Evolutionary conservation across 2,113 vertebrate genomes (phyloP).

Genomic region (Prunella himalayana): DNA sequence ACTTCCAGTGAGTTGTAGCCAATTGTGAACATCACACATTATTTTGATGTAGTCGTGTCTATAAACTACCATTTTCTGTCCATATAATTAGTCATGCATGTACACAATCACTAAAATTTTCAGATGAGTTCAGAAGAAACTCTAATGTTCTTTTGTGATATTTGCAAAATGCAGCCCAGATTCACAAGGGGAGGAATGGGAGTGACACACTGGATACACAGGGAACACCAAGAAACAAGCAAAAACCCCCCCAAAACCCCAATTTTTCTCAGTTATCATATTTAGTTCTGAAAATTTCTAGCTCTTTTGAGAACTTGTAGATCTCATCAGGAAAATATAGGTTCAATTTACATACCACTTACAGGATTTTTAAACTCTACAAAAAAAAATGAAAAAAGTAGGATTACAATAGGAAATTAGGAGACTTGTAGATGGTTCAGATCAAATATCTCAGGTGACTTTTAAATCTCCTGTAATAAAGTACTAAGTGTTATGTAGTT

Average conservation of each 20-base stretch:
- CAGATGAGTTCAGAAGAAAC: background rate
- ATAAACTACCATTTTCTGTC: background rate
- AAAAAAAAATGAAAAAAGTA: background rate
- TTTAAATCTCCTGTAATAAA: background rate
- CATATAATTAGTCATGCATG: background rate
- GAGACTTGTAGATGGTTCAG: background rate
- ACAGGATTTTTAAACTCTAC: background rate
- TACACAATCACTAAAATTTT: background rate
- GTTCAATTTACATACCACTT: background rate
- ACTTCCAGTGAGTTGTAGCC: background rate
- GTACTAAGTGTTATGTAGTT: background rate
- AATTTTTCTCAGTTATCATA: background rate
- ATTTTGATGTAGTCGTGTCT: background rate
- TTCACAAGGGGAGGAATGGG: background rate
- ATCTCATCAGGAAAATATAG: background rate
- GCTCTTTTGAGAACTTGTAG: background rate
- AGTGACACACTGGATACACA: accelerated
- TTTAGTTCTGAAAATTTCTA: background rate
- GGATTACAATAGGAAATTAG: background rate
- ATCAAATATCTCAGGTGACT: background rate
- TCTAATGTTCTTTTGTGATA: background rate
- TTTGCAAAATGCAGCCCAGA: background rate
- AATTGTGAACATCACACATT: background rate
- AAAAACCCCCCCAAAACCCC: accelerated
- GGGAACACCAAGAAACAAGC: background rate